Conservation (phyloP, 2,797 vertebrate genomes). For the Paguma larvata region DNA sequence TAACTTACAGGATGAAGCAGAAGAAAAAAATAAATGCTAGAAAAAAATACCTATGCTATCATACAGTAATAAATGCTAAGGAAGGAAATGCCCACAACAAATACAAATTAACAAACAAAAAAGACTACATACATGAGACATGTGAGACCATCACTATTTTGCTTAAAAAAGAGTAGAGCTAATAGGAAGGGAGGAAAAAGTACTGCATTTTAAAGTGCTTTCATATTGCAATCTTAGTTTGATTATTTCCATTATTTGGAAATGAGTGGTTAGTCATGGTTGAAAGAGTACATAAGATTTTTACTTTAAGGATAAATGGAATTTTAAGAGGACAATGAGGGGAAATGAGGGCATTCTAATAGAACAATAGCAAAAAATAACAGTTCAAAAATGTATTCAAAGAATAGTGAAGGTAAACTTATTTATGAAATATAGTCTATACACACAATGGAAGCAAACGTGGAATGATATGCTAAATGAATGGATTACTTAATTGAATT, state of each 20-base stretch:
- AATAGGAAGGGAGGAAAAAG: background rate
- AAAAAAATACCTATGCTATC: background rate
- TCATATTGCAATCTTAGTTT: background rate
- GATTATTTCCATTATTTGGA: background rate
- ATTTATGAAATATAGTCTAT: background rate
- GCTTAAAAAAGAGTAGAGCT: background rate
- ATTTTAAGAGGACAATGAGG: background rate
- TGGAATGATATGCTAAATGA: background rate
- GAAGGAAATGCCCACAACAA: background rate
- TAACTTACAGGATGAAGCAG: background rate
- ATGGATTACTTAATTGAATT: background rate
- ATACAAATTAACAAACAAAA: background rate
- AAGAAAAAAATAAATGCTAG: background rate
- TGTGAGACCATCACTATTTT: background rate
- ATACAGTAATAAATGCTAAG: background rate
- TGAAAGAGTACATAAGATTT: background rate
- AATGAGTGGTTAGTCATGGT: background rate
- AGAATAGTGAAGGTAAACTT: background rate
- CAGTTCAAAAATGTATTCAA: background rate
- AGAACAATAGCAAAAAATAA: background rate
- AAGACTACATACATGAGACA: background rate
- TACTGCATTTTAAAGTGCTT: background rate
- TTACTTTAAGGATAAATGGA: background rate
- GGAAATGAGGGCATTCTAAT: background rate
- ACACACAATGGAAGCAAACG: background rate